Evolutionary conservation across 2,888 invertebrate species (phyloP).

Genomic region (Malachius bipustulatus): DNA sequence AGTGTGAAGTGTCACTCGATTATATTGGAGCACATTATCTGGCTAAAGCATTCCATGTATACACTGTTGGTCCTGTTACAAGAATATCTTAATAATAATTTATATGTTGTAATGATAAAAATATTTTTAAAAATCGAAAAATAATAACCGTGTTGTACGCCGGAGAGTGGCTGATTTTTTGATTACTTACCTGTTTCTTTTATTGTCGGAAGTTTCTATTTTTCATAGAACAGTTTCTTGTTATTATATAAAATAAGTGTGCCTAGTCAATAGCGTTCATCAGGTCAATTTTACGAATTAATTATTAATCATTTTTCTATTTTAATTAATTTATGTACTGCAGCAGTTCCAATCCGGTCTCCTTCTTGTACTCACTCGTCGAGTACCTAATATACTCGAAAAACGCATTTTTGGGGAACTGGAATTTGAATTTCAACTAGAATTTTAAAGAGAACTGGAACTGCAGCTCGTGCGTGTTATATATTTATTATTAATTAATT

Average conservation of each 20-base stretch:
- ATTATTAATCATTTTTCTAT: no score
- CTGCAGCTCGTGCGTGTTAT: no score
- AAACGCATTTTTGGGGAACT: no score
- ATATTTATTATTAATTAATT: constrained; percentile 30
- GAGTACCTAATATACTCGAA: no score
- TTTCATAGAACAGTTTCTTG: constrained; percentile 45
- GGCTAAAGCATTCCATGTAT: constrained; percentile 39
- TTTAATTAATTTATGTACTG: no score
- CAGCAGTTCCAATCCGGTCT: no score
- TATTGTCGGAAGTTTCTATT: constrained; percentile 42
- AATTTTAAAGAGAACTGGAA: no score
- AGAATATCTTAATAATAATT: constrained; percentile 37
- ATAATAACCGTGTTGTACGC: constrained; percentile 32
- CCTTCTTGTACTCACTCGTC: no score
- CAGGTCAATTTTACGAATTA: constrained; percentile 47
- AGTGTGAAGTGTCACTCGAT: constrained; percentile 32
- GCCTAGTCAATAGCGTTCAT: constrained; percentile 55
- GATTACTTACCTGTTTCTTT: constrained; percentile 37
- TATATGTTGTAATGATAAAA: constrained; percentile 40
- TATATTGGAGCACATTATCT: constrained; percentile 40
- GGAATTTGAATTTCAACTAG: no score
- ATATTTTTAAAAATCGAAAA: constrained; percentile 39
- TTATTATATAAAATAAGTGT: constrained; percentile 50
- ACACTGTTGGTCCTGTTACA: constrained; percentile 41
- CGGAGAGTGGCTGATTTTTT: constrained; percentile 31